Base-by-base conservation (phyloP, 2,888 invertebrate genomes). In the Anoplius nigerrimus region DNA sequence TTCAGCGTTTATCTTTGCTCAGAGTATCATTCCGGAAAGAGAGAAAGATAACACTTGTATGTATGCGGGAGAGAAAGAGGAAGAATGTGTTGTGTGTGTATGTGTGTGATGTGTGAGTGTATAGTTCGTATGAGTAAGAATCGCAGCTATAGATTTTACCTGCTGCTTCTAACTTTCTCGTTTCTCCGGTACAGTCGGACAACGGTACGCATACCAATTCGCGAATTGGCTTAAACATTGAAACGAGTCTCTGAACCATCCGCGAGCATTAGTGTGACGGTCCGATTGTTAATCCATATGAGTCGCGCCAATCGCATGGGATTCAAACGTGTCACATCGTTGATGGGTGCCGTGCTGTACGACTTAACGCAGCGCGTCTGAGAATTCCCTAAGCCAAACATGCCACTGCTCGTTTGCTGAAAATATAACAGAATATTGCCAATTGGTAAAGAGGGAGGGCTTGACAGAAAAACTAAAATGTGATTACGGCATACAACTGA, bases 381-480 rank as follows among this genome's bases (percentile, higher is more conserved):
- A 4, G 97, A 97, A 78, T 98, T 97, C 16, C 99, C 99, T 83
- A 99, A 91, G 0, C 98, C 99, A 90, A 99, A 98, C 94, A 99
- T 95, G 61, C 97, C 96, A 16, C 93, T 92, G n/a, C 92, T 92
- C 15, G 92, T 92, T 92, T 93, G 91, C 86, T 91, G 79, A 22
- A 69, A 76, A 60, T 24, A n/a, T n/a, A n/a, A n/a, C n/a, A n/a
- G n/a, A n/a, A n/a, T n/a, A n/a, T 66, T 15, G 4, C 16, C 0
- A 52, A 60, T 46, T 6, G 45, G 16, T 5, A 8, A 13, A 16
- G 42, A 1, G 54, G 11, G 6, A 3, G 0, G 34, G 1, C 18
- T 53, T 66, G 13, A 51, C 45, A 13, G 34, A 34, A 34, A n/a
- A 72, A 3, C 15, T 46, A 20, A 24, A 42, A 52, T 48, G 3